Evolutionary conservation across 2,113 vertebrate species (phyloP).

Genomic region (Leptosomus discolor): DNA sequence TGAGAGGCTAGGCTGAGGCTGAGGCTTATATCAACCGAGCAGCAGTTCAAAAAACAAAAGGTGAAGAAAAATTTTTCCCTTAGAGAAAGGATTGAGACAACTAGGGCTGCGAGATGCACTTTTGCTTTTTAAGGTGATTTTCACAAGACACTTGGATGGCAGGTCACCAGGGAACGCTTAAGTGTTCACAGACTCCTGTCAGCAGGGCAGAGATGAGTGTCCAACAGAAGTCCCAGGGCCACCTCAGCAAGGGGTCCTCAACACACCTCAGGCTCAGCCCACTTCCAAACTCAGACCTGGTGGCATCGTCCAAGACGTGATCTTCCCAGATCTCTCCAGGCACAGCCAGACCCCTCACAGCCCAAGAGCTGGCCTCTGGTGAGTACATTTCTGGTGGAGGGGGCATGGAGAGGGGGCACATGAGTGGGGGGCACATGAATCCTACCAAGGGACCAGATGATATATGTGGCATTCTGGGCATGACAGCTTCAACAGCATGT

Average conservation of each 20-base stretch:
- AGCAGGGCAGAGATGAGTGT: not conserved
- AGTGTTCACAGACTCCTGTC: not conserved
- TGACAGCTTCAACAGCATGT: not conserved
- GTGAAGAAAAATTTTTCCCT: not conserved
- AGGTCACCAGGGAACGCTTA: not conserved
- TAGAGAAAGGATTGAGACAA: not conserved
- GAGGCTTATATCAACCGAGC: not conserved
- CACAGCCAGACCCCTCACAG: not conserved
- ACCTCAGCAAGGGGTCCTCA: not conserved
- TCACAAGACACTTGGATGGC: not conserved
- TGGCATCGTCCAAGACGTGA: not conserved
- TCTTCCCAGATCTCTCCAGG: not conserved
- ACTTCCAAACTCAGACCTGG: not conserved
- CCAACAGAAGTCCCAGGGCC: not conserved
- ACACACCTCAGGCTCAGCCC: not conserved
- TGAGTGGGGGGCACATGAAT: not conserved
- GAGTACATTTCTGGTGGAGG: not conserved
- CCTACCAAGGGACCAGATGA: not conserved
- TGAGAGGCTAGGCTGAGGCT: not conserved
- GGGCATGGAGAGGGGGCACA: not conserved
- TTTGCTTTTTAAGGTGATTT: not conserved
- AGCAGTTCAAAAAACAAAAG: not conserved
- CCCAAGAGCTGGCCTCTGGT: not conserved
- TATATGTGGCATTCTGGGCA: not conserved
- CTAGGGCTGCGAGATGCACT: not conserved